Evolutionary conservation across 2,888 invertebrate species (phyloP).

Genomic region (Ornithoptera alexandrae): DNA sequence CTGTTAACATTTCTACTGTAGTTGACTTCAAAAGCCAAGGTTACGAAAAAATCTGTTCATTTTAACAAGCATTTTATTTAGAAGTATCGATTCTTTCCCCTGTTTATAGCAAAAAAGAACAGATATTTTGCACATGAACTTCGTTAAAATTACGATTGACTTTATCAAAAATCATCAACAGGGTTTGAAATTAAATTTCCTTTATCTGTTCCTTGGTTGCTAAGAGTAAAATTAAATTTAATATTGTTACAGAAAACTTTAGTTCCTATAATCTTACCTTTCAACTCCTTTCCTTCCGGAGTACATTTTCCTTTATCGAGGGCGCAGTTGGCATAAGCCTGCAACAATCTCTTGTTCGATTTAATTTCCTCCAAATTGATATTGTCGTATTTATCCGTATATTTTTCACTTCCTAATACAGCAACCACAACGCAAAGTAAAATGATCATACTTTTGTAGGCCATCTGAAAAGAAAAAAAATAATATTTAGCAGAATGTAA

Average conservation of each 20-base stretch:
- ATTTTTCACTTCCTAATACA: constrained; percentile 47
- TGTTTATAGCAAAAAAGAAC: too few species aligned
- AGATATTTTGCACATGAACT: not conserved
- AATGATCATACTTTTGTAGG: constrained; percentile 32
- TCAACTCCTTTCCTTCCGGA: constrained; percentile 84
- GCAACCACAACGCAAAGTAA: constrained; percentile 33
- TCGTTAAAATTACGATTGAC: not conserved
- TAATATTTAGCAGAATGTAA: not conserved
- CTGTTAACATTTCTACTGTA: too few species aligned
- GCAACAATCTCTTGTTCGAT: constrained; percentile 82
- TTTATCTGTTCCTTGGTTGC: not conserved
- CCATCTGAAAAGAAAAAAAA: constrained; percentile 33
- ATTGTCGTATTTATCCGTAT: constrained; percentile 85
- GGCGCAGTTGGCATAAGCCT: constrained; percentile 84
- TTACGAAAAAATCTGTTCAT: too few species aligned
- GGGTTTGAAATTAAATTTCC: not conserved
- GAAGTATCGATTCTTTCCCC: too few species aligned
- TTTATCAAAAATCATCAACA: not conserved
- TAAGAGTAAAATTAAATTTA: not conserved
- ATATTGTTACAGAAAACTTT: not conserved
- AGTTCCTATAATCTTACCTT: constrained; percentile 78
- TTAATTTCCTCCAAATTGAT: constrained; percentile 85
- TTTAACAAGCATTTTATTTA: not conserved
- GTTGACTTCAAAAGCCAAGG: too few species aligned
- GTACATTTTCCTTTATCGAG: constrained; percentile 83